A percentile compares a stretch with the other conserved stretches of the same genome.
phyloP scores from a whole-genome alignment of 1,140 invertebrate species.

The Anastatus disparis region DNA sequence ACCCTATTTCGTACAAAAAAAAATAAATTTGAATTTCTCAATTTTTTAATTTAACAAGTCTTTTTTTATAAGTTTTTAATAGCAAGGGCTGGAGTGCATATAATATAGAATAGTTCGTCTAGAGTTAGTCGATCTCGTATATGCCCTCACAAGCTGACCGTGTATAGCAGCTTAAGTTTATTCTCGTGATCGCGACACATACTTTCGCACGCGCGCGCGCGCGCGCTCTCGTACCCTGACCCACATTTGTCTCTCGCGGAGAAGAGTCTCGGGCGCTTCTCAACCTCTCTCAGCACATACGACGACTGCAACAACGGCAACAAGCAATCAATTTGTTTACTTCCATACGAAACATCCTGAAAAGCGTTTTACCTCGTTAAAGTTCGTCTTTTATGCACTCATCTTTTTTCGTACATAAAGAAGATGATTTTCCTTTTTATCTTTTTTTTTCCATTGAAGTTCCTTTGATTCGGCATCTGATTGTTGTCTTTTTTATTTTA shows the following conservation, averaged over 20 bases:
- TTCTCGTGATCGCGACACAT: slow-evolving; percentile 35
- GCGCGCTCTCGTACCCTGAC: slow-evolving; percentile 33
- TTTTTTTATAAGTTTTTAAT: too few species aligned
- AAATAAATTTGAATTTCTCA: too few species aligned
- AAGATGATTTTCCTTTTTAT: too few species aligned
- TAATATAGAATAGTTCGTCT: slow-evolving; percentile 6
- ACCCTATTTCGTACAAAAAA: too few species aligned
- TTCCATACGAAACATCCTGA: background rate
- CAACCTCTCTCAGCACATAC: background rate
- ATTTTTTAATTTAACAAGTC: too few species aligned
- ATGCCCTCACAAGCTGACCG: slow-evolving; percentile 38
- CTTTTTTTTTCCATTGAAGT: too few species aligned
- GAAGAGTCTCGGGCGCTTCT: background rate
- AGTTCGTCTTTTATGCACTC: too few species aligned
- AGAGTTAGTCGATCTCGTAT: too few species aligned
- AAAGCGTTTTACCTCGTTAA: background rate
- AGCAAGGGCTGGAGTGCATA: background rate
- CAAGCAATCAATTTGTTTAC: slow-evolving; percentile 18
- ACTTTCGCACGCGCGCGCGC: background rate
- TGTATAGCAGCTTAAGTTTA: slow-evolving; percentile 38
- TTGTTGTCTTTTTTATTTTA: too few species aligned
- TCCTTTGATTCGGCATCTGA: too few species aligned
- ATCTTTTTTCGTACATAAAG: too few species aligned
- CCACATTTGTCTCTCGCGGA: slow-evolving; percentile 22
- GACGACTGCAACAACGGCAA: background rate